Evolutionary conservation across 2,113 vertebrate genomes (phyloP).

Genomic region (Seriola aureovittata): DNA sequence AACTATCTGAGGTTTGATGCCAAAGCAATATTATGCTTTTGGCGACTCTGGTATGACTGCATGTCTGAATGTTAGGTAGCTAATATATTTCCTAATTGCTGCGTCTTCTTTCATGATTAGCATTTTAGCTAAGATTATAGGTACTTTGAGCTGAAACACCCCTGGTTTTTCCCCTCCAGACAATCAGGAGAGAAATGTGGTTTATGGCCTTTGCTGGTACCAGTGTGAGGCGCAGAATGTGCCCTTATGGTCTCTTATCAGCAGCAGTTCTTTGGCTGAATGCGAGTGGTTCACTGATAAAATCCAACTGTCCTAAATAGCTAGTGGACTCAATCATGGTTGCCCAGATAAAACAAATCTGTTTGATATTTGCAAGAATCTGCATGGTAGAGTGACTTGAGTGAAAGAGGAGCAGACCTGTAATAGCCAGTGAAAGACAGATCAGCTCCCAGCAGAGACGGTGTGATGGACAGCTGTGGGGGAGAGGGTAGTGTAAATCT

Average conservation of each 20-base stretch:
- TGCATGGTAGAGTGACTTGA: not conserved
- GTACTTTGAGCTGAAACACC: not conserved
- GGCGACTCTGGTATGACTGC: not conserved
- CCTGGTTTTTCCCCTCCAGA: not conserved
- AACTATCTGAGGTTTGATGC: not conserved
- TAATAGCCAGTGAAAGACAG: not conserved
- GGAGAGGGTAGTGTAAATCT: conserved; percentile 6
- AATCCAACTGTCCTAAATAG: conserved; percentile 15
- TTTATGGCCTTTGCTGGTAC: not conserved
- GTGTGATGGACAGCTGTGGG: conserved; percentile 39
- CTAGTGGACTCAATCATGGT: not conserved
- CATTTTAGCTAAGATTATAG: not conserved
- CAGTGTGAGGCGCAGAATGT: not conserved
- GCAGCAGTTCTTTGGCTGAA: conserved; percentile 35
- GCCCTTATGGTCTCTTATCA: conserved; percentile 25
- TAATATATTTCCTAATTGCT: not conserved
- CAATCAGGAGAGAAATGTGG: not conserved
- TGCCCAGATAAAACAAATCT: conserved; percentile 4
- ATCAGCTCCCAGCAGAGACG: conserved; percentile 9
- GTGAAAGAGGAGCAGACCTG: conserved; percentile 27
- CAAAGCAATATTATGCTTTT: not conserved
- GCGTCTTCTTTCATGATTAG: not conserved
- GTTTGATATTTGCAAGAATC: conserved; percentile 17
- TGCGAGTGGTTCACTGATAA: conserved; percentile 21
- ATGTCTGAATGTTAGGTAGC: not conserved